Evolutionary conservation across 2,797 vertebrate genomes (phyloP).

Genomic region (Coracias cyanogaster): DNA sequence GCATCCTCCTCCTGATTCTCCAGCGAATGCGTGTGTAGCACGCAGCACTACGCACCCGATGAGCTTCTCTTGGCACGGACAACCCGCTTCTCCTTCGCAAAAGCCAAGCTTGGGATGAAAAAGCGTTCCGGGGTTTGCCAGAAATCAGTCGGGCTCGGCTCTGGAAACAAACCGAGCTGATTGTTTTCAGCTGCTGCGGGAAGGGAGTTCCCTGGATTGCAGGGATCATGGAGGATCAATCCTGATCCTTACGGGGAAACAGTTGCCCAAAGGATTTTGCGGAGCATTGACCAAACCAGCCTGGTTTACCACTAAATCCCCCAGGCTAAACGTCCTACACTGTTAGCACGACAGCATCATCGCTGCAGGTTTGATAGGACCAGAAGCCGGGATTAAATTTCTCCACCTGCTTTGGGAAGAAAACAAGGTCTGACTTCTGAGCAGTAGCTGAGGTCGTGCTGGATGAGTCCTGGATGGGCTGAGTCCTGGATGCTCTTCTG

Average conservation of each 20-base stretch:
- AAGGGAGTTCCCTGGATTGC: conserved; percentile 7
- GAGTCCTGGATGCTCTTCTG: not conserved
- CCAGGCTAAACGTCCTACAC: fast-evolving
- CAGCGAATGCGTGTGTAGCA: not conserved
- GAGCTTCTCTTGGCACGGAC: not conserved
- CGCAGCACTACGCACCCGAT: fast-evolving
- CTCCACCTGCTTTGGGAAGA: not conserved
- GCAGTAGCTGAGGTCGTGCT: not conserved
- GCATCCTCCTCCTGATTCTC: not conserved
- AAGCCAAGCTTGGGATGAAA: not conserved
- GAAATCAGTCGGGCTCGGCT: not conserved
- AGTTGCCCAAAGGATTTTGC: not conserved
- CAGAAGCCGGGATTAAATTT: not conserved
- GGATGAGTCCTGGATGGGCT: not conserved
- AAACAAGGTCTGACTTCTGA: not conserved
- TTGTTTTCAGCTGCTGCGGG: not conserved
- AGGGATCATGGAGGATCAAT: not conserved
- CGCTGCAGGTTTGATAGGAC: fast-evolving
- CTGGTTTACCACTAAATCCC: not conserved
- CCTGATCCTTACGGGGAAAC: not conserved
- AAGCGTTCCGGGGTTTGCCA: not conserved
- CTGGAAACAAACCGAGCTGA: not conserved
- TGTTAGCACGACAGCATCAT: fast-evolving
- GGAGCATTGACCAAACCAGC: not conserved
- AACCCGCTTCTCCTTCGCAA: not conserved